phyloP scores from a whole-genome alignment of 1,140 invertebrate species.

The Apolygus lucorum region DNA sequence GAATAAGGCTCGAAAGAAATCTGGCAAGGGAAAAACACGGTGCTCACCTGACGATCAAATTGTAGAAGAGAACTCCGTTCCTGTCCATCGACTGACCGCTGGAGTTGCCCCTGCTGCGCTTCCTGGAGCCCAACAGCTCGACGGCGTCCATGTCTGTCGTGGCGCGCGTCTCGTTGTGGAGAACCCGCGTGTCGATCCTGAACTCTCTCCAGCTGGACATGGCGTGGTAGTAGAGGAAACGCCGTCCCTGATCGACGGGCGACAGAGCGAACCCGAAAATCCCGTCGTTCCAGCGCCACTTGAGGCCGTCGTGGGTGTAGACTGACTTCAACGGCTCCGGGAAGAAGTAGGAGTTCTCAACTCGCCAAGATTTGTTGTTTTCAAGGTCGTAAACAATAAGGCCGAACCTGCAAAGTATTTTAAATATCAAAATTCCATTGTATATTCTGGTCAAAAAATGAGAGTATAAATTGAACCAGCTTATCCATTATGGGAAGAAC shows the following conservation, averaged over 20 bases:
- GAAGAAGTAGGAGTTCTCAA: conserved; percentile 63
- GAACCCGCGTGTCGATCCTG: conserved; percentile 52
- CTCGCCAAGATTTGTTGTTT: conserved; percentile 57
- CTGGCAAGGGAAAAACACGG: too few species aligned
- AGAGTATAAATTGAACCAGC: too few species aligned
- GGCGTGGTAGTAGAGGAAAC: conserved; percentile 63
- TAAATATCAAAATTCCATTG: too few species aligned
- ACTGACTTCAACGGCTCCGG: conserved; percentile 65
- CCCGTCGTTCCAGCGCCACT: conserved; percentile 73
- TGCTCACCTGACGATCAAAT: conserved; percentile 63
- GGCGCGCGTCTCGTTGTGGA: conserved; percentile 48
- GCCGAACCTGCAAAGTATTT: too few species aligned
- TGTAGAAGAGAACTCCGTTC: conserved; percentile 66
- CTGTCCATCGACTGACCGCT: conserved; percentile 60
- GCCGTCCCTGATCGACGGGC: conserved; percentile 47
- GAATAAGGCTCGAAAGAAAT: too few species aligned
- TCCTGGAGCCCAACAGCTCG: conserved; percentile 46
- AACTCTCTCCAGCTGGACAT: conserved; percentile 71
- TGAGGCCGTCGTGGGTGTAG: conserved; percentile 55
- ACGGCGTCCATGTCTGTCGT: conserved; percentile 44
- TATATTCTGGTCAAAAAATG: too few species aligned
- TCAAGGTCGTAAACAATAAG: conserved; percentile 57
- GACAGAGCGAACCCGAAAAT: conserved; percentile 65
- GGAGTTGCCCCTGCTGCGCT: conserved; percentile 54
- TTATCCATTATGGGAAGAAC: background rate